Conservation (phyloP, 2,888 invertebrate genomes). For the Corythucha ciliata region DNA sequence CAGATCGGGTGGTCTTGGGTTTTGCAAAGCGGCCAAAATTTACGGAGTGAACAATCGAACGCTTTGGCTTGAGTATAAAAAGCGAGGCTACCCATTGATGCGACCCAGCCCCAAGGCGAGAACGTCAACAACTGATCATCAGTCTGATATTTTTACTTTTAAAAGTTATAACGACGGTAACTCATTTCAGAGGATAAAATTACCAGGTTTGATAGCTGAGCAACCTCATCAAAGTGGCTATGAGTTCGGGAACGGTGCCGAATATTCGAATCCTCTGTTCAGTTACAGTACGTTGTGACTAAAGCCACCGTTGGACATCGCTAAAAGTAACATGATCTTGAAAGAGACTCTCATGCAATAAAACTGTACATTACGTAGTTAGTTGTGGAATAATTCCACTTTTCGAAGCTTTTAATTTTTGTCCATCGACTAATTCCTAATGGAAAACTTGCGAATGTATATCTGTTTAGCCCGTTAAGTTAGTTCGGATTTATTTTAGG, state of each 20-base stretch:
- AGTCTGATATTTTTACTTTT: constrained; percentile 2
- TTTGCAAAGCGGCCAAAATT: constrained; percentile 74
- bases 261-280: constrained; percentile 22
- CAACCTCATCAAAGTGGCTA: constrained; percentile 9
- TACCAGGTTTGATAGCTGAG: constrained; percentile 22
- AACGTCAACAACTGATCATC: constrained; percentile 16
- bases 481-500: too few relatives aligned
- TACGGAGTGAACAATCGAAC: constrained; percentile 79
- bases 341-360: constrained; percentile 27
- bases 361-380: not conserved
- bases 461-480: too few relatives aligned
- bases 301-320: constrained; percentile 29
- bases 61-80: constrained; percentile 75
- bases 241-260: constrained; percentile 7
- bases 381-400: too few relatives aligned
- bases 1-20: constrained; percentile 71
- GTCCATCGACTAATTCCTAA: too few relatives aligned
- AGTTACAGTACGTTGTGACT: constrained; percentile 30
- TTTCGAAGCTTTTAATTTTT: too few relatives aligned
- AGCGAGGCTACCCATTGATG: constrained; percentile 71
- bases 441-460: too few relatives aligned
- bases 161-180: constrained; percentile 7
- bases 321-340: constrained; percentile 25
- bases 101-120: constrained; percentile 67
- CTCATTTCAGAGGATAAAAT: constrained; percentile 27